Evolutionary conservation across 1,140 invertebrate species (phyloP), one percentile per base, ranked within the genome.

Genomic region (Zeugodacus cucurbitae): DNA sequence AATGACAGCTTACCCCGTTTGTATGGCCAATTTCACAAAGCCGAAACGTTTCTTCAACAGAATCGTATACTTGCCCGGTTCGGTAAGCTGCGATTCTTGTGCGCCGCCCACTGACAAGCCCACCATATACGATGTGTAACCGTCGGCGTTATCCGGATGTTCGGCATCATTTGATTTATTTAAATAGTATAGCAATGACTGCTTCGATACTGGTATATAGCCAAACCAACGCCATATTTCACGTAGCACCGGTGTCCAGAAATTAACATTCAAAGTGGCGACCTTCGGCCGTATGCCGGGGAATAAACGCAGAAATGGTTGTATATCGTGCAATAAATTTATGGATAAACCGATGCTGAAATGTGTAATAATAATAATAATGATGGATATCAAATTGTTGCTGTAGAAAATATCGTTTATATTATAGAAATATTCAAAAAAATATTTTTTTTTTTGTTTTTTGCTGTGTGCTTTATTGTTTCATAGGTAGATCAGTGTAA

Each of bases 61-160:
- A 11, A 97, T 94, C 88, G 95, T 95, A 89, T 97, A 96, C 62
- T 95, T 94, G 1, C 96, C 96, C 4, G 96, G 96, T 90, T 95
- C 95, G 58, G 95, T 95, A 87, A 96, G 95, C n/a, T 97, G 94
- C 0, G 96, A 95, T 94, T 98, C 98, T 11, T 96, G 95, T 1
- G 97, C 97, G 2, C 98, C 98, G 2, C 98, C 98, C 14, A 97
- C 95, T 26, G 98, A 94, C 1, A 98, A 91, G 0, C 96, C 94
- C 0, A 95, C 88, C 5, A 91, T 92, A 91, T 92, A 90, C 1
- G 92, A 92, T 17, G 92, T 93, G 54, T 90, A 93, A 2, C 92
- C 92, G 90, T 93, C 93, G 4, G 74, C 37, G 88, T 93, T 93
- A 22, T 89, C 88, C 2, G 89, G 32, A 70, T 92, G 89, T 26